phyloP scores from a whole-genome alignment of 2,113 vertebrate genomes.

The Chamaetylas fuelleborni region DNA sequence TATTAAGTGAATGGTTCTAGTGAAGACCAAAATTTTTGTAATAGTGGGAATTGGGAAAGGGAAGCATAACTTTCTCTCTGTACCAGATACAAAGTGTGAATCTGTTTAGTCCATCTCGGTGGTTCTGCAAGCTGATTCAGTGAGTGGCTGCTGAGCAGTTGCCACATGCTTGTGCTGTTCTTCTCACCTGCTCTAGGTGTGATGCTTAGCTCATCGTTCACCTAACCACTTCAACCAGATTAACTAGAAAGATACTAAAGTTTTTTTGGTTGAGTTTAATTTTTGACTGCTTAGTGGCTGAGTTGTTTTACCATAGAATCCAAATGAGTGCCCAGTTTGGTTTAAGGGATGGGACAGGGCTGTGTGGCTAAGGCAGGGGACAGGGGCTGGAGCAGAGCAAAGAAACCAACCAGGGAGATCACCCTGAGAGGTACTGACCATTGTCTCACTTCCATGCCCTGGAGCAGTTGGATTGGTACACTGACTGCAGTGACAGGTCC shows the following conservation, averaged over 20 bases:
- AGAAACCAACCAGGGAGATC: not conserved
- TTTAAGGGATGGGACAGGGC: not conserved
- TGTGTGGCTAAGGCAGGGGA: not conserved
- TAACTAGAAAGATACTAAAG: not conserved
- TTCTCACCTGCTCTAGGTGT: not conserved
- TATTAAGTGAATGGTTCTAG: not conserved
- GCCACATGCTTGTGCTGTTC: not conserved
- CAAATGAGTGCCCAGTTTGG: not conserved
- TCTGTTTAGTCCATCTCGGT: not conserved
- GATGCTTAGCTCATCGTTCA: not conserved
- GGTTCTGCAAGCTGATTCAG: not conserved
- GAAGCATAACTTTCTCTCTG: not conserved
- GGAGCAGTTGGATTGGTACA: not conserved
- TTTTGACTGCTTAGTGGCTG: not conserved
- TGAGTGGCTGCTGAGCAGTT: not conserved
- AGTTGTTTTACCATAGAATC: not conserved
- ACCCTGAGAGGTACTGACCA: not conserved
- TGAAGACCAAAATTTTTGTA: not conserved
- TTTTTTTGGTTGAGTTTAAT: not conserved
- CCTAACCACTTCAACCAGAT: not conserved
- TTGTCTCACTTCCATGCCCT: not conserved
- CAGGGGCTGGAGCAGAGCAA: not conserved
- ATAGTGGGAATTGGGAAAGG: not conserved
- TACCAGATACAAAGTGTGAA: not conserved
- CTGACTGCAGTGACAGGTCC: not conserved